Evolutionary conservation across 2,888 invertebrate genomes (phyloP), one percentile per base, ranked within the genome.

Genomic region (Zygaena filipendulae): DNA sequence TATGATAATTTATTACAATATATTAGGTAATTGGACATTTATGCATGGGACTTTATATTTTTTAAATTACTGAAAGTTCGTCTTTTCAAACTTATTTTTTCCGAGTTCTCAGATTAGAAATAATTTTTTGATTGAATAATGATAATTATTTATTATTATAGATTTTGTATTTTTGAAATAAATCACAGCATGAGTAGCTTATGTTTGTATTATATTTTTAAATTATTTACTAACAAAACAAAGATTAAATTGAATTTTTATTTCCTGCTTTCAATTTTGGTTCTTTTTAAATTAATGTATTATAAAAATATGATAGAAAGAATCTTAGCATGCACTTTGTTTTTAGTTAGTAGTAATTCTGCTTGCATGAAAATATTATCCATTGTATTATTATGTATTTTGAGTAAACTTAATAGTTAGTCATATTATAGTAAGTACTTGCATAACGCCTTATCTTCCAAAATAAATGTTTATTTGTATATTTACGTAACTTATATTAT

Each of bases 361-460:
- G 67, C 74, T 77, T 75, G 77, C 77, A 77, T 77, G 77, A 68
- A 70, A 70, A 70, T 67, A 58, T 64, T 57, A 43, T n/a, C n/a
- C n/a, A n/a, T n/a, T n/a, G n/a, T n/a, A n/a, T 43, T 49, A 47
- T 51, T 43, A 48, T 52, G 44, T 51, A 42, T 59, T 45, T 51
- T 37, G 44, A 52, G 40, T 37, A 43, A 45, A 42, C 43, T 60
- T 45, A 42, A 60, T 61, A 41, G 53, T 48, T 54, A 58, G 52
- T 33, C 29, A 39, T 45, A 37, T 43, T 32, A 39, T 47, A 37
- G 43, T 32, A 39, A 35, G 36, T 54, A 56, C 4, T 16, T 16
- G 16, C 45, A 47, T n/a, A n/a, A n/a, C n/a, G n/a, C n/a, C n/a
- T 51, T 66, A 66, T 75, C 79, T 79, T 79, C 79, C 79, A 79